These are phyloP conservation scores for Nomada fabriciana DNA, from an alignment of 2,888 invertebrate species.

Conservation along the genomic window DNA sequence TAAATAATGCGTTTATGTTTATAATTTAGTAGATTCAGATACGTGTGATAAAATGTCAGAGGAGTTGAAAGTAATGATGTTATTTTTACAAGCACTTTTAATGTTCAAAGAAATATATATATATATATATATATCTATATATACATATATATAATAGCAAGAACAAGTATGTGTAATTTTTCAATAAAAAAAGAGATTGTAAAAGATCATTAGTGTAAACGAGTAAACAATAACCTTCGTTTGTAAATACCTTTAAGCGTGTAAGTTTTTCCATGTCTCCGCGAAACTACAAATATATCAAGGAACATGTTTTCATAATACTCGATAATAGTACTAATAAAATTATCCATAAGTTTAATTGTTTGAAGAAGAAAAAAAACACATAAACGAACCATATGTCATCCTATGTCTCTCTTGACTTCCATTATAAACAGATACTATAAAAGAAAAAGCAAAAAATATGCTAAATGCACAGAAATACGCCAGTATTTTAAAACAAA, in stretches of 20 bases:
- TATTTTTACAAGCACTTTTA: conserved; percentile 65
- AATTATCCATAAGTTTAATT: conserved; percentile 46
- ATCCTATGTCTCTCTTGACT: conserved; percentile 22
- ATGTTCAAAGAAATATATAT: conserved; percentile 49
- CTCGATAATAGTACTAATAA: conserved; percentile 27
- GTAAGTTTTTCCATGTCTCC: conserved; percentile 34
- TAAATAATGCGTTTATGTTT: conserved; percentile 32
- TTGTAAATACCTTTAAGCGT: conserved; percentile 51
- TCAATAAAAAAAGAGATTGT: conserved; percentile 50
- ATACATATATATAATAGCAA: conserved; percentile 36
- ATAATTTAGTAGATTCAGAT: conserved; percentile 58
- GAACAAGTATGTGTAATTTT: conserved; percentile 54
- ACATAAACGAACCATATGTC: conserved; percentile 28
- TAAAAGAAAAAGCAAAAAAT: not conserved
- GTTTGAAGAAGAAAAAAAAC: conserved; percentile 47
- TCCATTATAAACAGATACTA: conserved; percentile 14
- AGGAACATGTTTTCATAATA: conserved; percentile 44
- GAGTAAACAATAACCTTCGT: conserved; percentile 32
- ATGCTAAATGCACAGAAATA: conserved; percentile 6
- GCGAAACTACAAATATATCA: conserved; percentile 32
- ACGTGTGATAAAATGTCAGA: conserved; percentile 47
- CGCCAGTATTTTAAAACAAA: conserved; percentile 15
- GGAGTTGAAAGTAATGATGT: conserved; percentile 53
- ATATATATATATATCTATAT: conserved; percentile 29
- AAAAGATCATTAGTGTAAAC: conserved; percentile 39